These are phyloP conservation scores for Drosophila monieri DNA, from an alignment of 2,888 invertebrate genomes.

Conservation along the genomic window DNA sequence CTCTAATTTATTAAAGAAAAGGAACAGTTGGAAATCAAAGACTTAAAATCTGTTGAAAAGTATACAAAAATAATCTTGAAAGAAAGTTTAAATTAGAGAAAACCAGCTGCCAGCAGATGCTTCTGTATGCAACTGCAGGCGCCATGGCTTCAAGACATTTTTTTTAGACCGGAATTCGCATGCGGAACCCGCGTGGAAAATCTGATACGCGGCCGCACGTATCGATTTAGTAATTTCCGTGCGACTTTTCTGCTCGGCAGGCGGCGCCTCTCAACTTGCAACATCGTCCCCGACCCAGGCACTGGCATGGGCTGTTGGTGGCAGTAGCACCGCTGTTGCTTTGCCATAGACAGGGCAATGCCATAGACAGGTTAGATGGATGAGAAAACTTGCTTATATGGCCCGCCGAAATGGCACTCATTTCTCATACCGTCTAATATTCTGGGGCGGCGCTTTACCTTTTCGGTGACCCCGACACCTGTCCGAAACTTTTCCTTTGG, in stretches of 20 bases:
- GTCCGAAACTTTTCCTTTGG: slow-evolving; percentile 27
- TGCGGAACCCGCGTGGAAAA: slow-evolving; percentile 32
- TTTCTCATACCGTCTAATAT: slow-evolving; percentile 32
- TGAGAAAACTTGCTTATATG: slow-evolving; percentile 48
- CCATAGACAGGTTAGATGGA: slow-evolving; percentile 52
- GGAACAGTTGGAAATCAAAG: not conserved
- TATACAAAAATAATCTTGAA: not conserved
- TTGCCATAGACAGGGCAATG: slow-evolving; percentile 44
- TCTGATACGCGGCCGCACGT: slow-evolving; percentile 51
- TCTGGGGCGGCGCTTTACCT: slow-evolving; percentile 37
- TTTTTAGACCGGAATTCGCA: slow-evolving; percentile 26
- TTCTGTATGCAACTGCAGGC: slow-evolving; percentile 22
- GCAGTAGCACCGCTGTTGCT: slow-evolving; percentile 1
- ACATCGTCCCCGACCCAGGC: slow-evolving; percentile 22
- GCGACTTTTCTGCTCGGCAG: slow-evolving; percentile 44
- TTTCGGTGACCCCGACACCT: slow-evolving; percentile 29
- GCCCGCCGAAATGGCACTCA: slow-evolving; percentile 44
- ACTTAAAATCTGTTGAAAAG: not conserved
- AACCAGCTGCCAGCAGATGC: not conserved
- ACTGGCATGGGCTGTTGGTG: slow-evolving; percentile 5
- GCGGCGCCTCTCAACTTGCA: slow-evolving; percentile 30
- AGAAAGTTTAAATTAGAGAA: slow-evolving; percentile 3
- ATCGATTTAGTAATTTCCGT: slow-evolving; percentile 69
- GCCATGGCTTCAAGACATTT: slow-evolving; percentile 18
- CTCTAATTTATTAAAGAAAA: not conserved